Percentiles rank a stretch among this genome's conserved stretches.
These are phyloP conservation scores for Rattus norvegicus DNA, from an alignment of 2,113 vertebrate genomes.

Conservation along the genomic window DNA sequence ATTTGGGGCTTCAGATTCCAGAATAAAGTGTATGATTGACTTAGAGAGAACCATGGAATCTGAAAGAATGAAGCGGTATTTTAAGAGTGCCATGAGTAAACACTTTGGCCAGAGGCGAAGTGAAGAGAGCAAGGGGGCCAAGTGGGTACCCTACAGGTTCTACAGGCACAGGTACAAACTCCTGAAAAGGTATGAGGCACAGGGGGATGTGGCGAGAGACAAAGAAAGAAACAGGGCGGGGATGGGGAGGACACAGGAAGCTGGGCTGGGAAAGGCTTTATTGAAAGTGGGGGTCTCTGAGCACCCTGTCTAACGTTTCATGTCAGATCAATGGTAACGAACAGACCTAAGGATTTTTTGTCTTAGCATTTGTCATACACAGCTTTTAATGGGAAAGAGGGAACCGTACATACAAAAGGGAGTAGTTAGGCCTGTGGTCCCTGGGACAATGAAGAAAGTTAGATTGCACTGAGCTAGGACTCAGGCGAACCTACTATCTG, in stretches of 20 bases:
- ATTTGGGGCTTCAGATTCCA: background rate
- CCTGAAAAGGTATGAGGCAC: background rate
- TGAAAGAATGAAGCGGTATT: conserved; percentile 43
- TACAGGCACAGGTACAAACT: background rate
- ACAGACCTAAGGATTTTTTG: background rate
- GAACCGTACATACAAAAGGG: background rate
- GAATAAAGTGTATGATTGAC: background rate
- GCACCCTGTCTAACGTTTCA: background rate
- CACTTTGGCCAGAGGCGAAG: background rate
- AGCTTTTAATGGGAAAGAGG: conserved; percentile 30
- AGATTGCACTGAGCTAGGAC: background rate
- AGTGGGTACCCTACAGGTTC: background rate
- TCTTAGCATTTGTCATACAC: background rate
- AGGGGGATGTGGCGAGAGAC: background rate
- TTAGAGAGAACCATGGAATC: background rate
- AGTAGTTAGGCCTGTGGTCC: background rate
- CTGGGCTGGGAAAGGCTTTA: background rate
- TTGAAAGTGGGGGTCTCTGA: background rate
- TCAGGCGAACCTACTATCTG: background rate
- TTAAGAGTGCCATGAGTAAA: background rate
- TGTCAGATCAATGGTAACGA: conserved; percentile 39
- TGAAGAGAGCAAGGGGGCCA: background rate
- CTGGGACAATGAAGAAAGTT: background rate
- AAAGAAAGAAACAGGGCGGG: background rate
- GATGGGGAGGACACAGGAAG: background rate